These are phyloP conservation scores for Pollenia amentaria DNA, from an alignment of 2,888 invertebrate genomes.

Conservation along the genomic window DNA sequence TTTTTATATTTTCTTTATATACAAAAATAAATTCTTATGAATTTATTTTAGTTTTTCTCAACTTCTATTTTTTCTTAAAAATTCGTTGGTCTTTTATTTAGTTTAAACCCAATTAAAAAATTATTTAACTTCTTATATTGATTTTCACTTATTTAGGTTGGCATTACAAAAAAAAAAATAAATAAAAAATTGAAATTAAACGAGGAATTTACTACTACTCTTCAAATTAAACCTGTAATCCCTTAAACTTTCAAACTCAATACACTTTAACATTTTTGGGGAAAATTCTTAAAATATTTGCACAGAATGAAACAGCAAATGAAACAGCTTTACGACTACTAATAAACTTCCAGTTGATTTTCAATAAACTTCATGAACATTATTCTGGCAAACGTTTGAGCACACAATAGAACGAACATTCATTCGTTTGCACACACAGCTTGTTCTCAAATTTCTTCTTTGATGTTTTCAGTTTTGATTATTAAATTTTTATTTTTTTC, in stretches of 20 bases:
- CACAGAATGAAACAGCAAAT: background rate
- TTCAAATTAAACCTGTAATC: background rate
- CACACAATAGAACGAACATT: background rate
- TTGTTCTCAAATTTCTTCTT: slow-evolving; percentile 24
- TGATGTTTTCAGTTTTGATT: slow-evolving; percentile 27
- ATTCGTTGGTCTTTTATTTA: no score
- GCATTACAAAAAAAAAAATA: background rate
- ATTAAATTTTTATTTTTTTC: slow-evolving; percentile 30
- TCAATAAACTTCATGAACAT: background rate
- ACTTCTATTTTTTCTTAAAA: no score
- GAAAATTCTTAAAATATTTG: slow-evolving; percentile 16
- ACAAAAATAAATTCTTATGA: no score
- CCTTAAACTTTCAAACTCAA: slow-evolving; percentile 6
- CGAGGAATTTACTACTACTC: background rate
- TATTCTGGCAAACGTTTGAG: background rate
- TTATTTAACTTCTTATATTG: background rate
- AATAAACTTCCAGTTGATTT: slow-evolving; percentile 40
- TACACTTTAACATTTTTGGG: slow-evolving; percentile 2
- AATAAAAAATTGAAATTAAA: background rate
- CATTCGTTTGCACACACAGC: background rate
- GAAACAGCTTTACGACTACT: background rate
- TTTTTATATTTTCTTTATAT: background rate
- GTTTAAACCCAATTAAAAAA: background rate
- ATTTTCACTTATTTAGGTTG: background rate
- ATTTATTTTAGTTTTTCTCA: no score